Conservation (phyloP, 2,113 vertebrate species). For the Onychorhynchus coronatus region DNA sequence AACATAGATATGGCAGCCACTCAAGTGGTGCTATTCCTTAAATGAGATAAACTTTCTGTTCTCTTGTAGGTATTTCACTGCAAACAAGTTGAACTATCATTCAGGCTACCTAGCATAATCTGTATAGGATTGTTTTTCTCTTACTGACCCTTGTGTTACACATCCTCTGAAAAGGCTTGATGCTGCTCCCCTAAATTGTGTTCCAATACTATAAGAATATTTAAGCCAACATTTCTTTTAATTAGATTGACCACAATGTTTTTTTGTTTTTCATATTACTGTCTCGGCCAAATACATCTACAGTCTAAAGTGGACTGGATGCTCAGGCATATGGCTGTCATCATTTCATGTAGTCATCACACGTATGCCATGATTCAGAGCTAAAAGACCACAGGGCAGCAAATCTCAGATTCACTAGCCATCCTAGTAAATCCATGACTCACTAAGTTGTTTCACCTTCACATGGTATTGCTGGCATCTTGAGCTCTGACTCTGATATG, state of each 20-base stretch:
- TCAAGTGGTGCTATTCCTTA: neutral
- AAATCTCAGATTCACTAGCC: neutral
- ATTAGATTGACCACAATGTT: neutral
- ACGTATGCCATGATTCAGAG: neutral
- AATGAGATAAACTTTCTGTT: neutral
- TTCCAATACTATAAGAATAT: neutral
- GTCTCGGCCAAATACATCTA: neutral
- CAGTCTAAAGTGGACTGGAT: neutral
- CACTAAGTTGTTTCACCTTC: neutral
- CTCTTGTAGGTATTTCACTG: neutral
- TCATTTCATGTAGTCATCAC: neutral
- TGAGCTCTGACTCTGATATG: neutral
- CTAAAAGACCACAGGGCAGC: neutral
- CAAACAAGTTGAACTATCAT: neutral
- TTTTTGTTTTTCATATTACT: neutral
- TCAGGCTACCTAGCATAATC: neutral
- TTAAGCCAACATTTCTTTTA: neutral
- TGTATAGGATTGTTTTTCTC: neutral
- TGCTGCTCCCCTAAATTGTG: neutral
- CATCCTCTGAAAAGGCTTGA: neutral
- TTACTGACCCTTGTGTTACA: neutral
- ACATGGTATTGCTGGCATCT: neutral
- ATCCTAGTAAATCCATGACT: neutral
- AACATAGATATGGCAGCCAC: neutral
- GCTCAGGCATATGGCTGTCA: neutral